A percentile compares a stretch with the other conserved stretches of the same genome.
Conservation (phyloP, 30 jellyfish, hydroid and myxozoan genomes). For the Pelagia noctiluca region DNA sequence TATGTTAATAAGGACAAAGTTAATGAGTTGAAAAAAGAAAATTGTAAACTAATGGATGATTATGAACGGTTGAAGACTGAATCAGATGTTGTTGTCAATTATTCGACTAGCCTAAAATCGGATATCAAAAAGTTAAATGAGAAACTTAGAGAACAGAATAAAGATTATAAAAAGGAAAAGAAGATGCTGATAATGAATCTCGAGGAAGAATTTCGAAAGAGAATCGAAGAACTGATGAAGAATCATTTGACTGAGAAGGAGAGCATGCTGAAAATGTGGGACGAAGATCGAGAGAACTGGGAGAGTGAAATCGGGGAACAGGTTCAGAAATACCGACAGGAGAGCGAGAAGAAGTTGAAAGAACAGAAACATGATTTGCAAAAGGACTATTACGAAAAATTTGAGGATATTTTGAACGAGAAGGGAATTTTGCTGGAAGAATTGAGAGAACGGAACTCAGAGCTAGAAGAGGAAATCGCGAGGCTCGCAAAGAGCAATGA, state of each 20-base stretch:
- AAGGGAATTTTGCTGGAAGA: constrained; percentile 57
- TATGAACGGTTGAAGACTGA: constrained; percentile 45
- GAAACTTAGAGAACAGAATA: constrained; percentile 38
- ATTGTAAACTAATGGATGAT: constrained; percentile 18
- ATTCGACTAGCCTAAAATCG: constrained; percentile 30
- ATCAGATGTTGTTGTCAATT: constrained; percentile 31
- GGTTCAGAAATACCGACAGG: constrained; percentile 63
- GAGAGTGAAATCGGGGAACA: constrained; percentile 81
- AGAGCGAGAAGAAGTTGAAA: constrained; percentile 58
- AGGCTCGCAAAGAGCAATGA: constrained; percentile 52
- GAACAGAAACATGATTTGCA: constrained; percentile 90
- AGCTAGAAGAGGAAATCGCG: constrained; percentile 43
- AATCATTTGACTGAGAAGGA: constrained; percentile 70
- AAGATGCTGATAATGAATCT: constrained; percentile 62
- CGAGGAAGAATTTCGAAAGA: constrained; percentile 75
- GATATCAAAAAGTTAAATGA: constrained; percentile 40
- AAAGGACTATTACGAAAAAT: constrained; percentile 53
- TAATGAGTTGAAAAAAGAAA: constrained; percentile 20
- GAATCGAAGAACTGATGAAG: constrained; percentile 73
- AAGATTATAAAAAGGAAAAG: constrained; percentile 64
- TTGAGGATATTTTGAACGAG: constrained; percentile 53
- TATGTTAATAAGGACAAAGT: constrained; percentile 38
- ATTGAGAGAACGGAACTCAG: constrained; percentile 43
- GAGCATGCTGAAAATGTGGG: constrained; percentile 63
- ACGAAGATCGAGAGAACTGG: constrained; percentile 94